Percentiles rank a stretch among this genome's conserved stretches.
These are phyloP conservation scores for Nineta flava DNA, from an alignment of 2,888 invertebrate genomes.

Conservation along the genomic window DNA sequence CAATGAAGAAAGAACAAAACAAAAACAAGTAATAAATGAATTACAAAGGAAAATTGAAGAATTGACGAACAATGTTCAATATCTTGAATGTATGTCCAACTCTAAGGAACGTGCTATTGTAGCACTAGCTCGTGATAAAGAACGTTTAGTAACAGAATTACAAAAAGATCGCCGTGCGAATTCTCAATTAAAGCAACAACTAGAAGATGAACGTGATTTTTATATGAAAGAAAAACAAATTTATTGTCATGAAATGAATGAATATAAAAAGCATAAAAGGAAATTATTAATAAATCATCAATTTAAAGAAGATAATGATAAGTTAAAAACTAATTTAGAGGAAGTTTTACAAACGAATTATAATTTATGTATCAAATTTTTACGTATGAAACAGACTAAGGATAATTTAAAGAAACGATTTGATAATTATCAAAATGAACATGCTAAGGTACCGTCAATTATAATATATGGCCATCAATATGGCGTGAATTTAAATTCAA, in stretches of 20 bases:
- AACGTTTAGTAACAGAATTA: constrained; percentile 31
- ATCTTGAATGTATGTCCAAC: neutral
- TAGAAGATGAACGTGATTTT: constrained; percentile 36
- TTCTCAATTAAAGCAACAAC: constrained; percentile 32
- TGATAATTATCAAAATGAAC: constrained; percentile 20
- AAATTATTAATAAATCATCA: constrained; percentile 17
- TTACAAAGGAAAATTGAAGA: neutral
- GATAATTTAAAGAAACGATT: constrained; percentile 21
- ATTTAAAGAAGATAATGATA: constrained; percentile 23
- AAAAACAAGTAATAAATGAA: neutral
- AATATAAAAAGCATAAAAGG: constrained; percentile 22
- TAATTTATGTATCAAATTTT: constrained; percentile 28
- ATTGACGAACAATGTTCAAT: neutral
- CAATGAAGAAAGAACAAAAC: neutral
- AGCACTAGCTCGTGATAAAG: constrained; percentile 33
- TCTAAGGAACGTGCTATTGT: constrained; percentile 30
- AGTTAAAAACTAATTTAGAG: constrained; percentile 23
- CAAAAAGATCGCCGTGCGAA: constrained; percentile 31
- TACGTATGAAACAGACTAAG: constrained; percentile 28
- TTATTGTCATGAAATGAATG: constrained; percentile 32
- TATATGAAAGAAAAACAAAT: constrained; percentile 37
- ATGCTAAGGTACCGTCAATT: constrained; percentile 23
- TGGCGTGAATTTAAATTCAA: neutral
- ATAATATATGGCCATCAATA: too few relatives aligned
- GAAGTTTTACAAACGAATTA: constrained; percentile 28